Percentiles rank a stretch among this genome's conserved stretches.
Conservation (phyloP, 2,113 vertebrate species). For the Loxodonta africana region DNA sequence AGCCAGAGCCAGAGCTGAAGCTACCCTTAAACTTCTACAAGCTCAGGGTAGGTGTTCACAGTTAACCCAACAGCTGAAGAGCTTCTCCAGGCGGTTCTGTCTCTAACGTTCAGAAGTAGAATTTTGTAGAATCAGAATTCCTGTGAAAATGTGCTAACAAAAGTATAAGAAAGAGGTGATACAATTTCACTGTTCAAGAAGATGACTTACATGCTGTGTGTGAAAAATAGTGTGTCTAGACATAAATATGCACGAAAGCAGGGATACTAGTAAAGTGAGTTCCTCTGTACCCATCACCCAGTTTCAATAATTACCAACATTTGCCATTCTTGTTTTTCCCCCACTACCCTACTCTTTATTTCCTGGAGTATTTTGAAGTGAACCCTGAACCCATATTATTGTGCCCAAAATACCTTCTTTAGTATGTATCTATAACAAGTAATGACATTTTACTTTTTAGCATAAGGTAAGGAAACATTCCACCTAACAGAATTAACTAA, state of each 20-base stretch:
- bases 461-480: neutral
- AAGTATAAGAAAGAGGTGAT: neutral
- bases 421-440: neutral
- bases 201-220: neutral
- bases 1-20: conserved; percentile 94
- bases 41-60: conserved; percentile 93
- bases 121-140: neutral
- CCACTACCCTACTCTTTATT: neutral
- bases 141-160: neutral
- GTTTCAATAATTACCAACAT: neutral
- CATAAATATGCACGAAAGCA: neutral
- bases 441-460: conserved; percentile 1
- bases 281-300: neutral
- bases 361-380: neutral
- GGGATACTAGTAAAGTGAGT: neutral
- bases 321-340: conserved; percentile 23
- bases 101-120: neutral
- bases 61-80: neutral
- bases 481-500: neutral
- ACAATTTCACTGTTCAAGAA: neutral
- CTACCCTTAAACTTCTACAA: conserved; percentile 95
- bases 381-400: neutral
- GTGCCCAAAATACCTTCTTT: neutral
- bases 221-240: neutral
- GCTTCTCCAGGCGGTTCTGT: neutral